Percentiles rank a stretch among this genome's conserved stretches.
Evolutionary conservation across 2,888 invertebrate species (phyloP).

Genomic region (Tipula vernalis): DNA sequence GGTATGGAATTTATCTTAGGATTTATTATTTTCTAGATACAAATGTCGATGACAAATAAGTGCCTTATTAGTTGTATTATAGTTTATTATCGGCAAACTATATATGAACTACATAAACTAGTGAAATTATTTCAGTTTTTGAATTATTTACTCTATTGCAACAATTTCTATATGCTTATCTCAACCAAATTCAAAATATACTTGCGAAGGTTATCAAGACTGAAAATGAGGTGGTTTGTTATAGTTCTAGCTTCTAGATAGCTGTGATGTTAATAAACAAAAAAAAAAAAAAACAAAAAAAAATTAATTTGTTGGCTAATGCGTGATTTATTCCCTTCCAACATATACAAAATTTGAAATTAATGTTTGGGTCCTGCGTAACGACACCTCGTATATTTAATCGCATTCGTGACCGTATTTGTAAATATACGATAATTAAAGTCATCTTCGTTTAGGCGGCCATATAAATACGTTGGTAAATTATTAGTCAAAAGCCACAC

Average conservation of each 20-base stretch:
- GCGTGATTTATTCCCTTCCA: neutral
- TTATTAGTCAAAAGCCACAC: conserved; percentile 59
- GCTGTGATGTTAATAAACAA: neutral
- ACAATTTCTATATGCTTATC: neutral
- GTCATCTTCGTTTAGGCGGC: neutral
- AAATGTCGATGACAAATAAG: too few relatives aligned
- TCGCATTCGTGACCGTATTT: neutral
- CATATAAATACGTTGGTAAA: conserved; percentile 52
- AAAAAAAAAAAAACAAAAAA: neutral
- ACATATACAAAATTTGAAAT: neutral
- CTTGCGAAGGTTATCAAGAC: neutral
- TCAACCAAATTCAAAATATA: neutral
- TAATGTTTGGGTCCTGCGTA: neutral
- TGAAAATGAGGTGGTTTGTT: neutral
- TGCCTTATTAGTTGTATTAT: neutral
- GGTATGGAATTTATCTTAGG: neutral
- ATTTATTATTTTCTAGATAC: neutral
- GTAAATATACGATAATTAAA: neutral
- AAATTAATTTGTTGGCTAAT: neutral
- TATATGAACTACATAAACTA: neutral
- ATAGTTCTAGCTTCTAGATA: neutral
- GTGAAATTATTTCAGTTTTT: neutral
- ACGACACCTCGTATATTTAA: neutral
- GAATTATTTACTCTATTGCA: neutral
- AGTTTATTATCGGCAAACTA: neutral